Conservation (phyloP, 2,113 vertebrate genomes). For the Halichoerus grypus region DNA sequence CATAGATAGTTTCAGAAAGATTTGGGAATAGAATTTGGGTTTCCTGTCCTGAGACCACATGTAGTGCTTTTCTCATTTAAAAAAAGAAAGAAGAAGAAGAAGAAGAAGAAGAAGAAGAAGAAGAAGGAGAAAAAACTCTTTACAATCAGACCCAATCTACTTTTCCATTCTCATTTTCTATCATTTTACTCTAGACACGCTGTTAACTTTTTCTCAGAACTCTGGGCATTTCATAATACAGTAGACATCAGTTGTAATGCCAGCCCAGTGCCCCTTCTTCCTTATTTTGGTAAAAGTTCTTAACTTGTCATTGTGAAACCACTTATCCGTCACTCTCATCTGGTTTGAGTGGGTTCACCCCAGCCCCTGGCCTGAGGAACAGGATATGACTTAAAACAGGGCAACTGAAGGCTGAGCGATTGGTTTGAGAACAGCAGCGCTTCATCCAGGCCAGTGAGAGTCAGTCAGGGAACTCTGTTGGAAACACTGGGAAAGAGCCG, state of each 20-base stretch:
- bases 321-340: neutral
- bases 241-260: neutral
- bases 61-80: neutral
- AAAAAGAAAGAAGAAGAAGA: too few species aligned
- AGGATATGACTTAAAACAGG: neutral
- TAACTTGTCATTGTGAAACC: neutral
- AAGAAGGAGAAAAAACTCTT: neutral
- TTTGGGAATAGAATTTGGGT: neutral
- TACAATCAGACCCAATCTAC: neutral
- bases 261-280: neutral
- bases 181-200: neutral
- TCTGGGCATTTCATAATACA: neutral
- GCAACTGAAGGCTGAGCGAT: neutral
- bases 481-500: neutral
- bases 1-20: neutral
- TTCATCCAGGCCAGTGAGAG: neutral
- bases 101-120: neutral
- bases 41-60: neutral
- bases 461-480: neutral
- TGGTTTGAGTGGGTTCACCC: neutral
- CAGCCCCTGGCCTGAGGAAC: neutral
- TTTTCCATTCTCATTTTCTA: neutral
- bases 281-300: conserved; percentile 37
- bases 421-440: too few species aligned
- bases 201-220: neutral